These are phyloP conservation scores for Meandrina meandrites DNA, from an alignment of 92 coral and sea anemone genomes.

Conservation along the genomic window DNA sequence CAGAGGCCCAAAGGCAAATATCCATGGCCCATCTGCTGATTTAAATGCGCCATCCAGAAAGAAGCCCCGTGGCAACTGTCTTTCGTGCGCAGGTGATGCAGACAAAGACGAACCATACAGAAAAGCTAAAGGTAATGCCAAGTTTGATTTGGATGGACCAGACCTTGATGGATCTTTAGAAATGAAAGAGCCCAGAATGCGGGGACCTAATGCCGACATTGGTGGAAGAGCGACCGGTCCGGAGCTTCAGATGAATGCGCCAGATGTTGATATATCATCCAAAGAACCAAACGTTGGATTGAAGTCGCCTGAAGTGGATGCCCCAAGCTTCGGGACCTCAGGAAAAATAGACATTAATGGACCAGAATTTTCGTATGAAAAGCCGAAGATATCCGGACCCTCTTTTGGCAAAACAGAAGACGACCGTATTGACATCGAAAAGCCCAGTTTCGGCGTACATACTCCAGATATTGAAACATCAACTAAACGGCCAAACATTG, in stretches of 20 bases:
- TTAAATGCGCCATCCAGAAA: constrained; percentile 2
- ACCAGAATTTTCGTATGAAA: constrained; percentile 6
- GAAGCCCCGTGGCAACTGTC: constrained; percentile 19
- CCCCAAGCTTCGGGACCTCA: background rate
- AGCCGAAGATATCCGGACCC: constrained; percentile 12
- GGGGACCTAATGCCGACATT: background rate
- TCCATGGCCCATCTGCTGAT: constrained; percentile 1
- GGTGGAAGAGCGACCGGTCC: background rate
- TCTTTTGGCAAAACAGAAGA: background rate
- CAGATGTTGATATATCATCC: background rate
- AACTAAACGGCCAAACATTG: background rate
- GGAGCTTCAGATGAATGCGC: background rate
- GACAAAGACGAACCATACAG: constrained; percentile 38
- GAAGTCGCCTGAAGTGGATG: background rate
- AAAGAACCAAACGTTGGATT: background rate
- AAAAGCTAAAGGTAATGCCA: constrained; percentile 6
- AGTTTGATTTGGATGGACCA: background rate
- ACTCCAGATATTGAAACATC: background rate
- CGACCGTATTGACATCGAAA: background rate
- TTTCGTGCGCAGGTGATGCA: constrained; percentile 21
- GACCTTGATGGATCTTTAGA: constrained; percentile 9
- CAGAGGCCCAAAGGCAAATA: constrained; percentile 10
- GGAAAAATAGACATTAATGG: background rate
- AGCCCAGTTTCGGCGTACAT: background rate
- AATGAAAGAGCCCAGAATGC: background rate